These are phyloP conservation scores for Apeltes quadracus DNA, from an alignment of 2,113 vertebrate genomes.

Conservation along the genomic window DNA sequence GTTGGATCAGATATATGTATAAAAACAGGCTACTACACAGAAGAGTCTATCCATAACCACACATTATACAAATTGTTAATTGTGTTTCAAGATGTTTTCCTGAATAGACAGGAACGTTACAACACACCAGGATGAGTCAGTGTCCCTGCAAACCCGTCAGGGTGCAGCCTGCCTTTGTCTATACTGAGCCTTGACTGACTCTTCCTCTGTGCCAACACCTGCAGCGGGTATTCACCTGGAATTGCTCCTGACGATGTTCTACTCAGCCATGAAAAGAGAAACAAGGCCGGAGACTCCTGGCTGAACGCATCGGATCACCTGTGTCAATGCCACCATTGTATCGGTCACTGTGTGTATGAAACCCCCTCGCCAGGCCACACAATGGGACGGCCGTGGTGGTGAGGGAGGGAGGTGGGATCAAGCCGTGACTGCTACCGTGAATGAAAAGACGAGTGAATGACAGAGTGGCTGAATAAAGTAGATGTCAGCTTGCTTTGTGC, in stretches of 20 bases:
- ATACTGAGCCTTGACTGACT: slow-evolving; percentile 38
- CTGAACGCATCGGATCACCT: slow-evolving; percentile 73
- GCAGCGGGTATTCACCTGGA: slow-evolving; percentile 68
- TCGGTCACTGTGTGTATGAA: slow-evolving; percentile 50
- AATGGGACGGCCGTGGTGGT: slow-evolving; percentile 51
- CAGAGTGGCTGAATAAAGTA: slow-evolving; percentile 56
- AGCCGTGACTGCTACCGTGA: slow-evolving; percentile 72
- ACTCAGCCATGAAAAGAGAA: slow-evolving; percentile 69
- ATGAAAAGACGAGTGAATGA: slow-evolving; percentile 64
- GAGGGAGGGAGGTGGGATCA: slow-evolving; percentile 43
- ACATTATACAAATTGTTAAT: slow-evolving; percentile 3
- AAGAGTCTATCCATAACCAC: background rate
- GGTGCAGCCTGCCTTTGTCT: slow-evolving; percentile 49
- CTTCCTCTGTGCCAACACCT: slow-evolving; percentile 70
- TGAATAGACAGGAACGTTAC: slow-evolving; percentile 13
- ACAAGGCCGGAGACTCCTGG: slow-evolving; percentile 53
- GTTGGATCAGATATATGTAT: slow-evolving; percentile 10
- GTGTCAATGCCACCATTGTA: slow-evolving; percentile 77
- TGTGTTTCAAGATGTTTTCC: slow-evolving; percentile 3
- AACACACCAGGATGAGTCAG: slow-evolving; percentile 22
- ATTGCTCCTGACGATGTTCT: slow-evolving; percentile 61
- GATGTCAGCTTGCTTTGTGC: slow-evolving; percentile 61
- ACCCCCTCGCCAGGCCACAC: slow-evolving; percentile 56
- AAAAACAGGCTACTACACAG: slow-evolving; percentile 7
- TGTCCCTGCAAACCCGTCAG: slow-evolving; percentile 40